Percentiles rank a stretch among this genome's conserved stretches.
These are phyloP conservation scores for Epirrita christyi DNA, from an alignment of 2,888 invertebrate species.

Conservation along the genomic window DNA sequence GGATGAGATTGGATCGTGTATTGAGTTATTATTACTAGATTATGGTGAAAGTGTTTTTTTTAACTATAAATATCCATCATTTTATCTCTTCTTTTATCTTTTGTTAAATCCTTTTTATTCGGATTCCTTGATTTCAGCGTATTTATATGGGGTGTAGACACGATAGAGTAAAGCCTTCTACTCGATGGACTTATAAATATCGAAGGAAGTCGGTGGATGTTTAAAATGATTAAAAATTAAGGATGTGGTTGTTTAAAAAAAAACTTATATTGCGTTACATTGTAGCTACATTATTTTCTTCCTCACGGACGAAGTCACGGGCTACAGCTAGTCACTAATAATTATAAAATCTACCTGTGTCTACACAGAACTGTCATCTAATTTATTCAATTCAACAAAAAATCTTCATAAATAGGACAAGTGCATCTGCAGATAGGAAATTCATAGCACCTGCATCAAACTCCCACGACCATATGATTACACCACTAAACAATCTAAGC, in stretches of 20 bases:
- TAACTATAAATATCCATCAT: constrained; percentile 12
- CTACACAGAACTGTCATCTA: constrained; percentile 1
- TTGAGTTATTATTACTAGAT: constrained; percentile 66
- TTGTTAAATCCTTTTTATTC: not conserved
- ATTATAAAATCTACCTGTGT: not conserved
- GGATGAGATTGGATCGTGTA: constrained; percentile 51
- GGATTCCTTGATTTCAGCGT: not conserved
- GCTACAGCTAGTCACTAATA: not conserved
- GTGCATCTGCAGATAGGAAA: constrained; percentile 76
- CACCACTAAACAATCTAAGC: constrained; percentile 34
- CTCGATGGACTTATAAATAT: no score
- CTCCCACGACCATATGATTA: constrained; percentile 76
- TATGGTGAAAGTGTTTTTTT: constrained; percentile 48
- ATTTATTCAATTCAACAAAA: constrained; percentile 24
- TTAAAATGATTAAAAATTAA: no score
- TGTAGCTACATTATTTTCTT: no score
- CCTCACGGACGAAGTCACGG: no score
- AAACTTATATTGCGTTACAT: no score
- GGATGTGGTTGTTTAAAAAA: no score
- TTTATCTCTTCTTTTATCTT: constrained; percentile 9
- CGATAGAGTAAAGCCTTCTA: no score
- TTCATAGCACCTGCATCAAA: constrained; percentile 71
- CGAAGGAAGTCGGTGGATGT: no score
- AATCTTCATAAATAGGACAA: constrained; percentile 41
- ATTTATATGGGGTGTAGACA: no score